Evolutionary conservation across 2,888 invertebrate species (phyloP).

Genomic region (Scaptomyza cyrtandrae): DNA sequence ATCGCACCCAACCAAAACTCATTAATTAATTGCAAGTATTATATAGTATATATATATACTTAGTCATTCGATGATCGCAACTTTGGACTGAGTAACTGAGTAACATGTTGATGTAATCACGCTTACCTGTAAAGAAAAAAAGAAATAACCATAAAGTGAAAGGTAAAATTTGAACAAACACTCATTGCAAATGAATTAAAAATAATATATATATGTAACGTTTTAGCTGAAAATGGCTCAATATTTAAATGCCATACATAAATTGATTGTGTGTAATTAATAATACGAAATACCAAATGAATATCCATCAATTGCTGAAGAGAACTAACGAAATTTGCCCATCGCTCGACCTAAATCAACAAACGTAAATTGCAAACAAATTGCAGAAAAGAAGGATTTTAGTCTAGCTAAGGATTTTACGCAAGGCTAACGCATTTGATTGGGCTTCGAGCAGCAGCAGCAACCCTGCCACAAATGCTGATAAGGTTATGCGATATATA

Average conservation of each 20-base stretch:
- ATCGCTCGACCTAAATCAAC: constrained; percentile 64
- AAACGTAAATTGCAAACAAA: constrained; percentile 72
- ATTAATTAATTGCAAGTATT: constrained; percentile 27
- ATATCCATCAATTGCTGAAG: constrained; percentile 13
- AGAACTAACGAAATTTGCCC: constrained; percentile 18
- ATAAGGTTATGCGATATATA: constrained; percentile 45
- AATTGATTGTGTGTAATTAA: constrained; percentile 27
- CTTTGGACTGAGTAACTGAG: constrained; percentile 39
- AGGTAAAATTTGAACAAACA: constrained; percentile 23
- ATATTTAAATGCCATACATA: constrained; percentile 6
- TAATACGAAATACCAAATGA: not conserved
- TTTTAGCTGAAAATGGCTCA: constrained; percentile 4
- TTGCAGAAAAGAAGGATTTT: constrained; percentile 57
- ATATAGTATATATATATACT: constrained; percentile 36
- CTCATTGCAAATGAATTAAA: constrained; percentile 5
- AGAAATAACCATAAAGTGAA: constrained; percentile 22
- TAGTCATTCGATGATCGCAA: constrained; percentile 45
- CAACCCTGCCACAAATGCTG: constrained; percentile 16
- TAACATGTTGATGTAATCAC: constrained; percentile 46
- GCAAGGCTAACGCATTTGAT: constrained; percentile 61
- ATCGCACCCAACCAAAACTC: constrained; percentile 2
- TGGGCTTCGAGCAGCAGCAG: constrained; percentile 12
- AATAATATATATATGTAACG: not conserved
- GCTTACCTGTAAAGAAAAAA: constrained; percentile 53
- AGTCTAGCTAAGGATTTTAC: constrained; percentile 48